A percentile compares a stretch with the other conserved stretches of the same genome.
Conservation (phyloP, 2,797 vertebrate species). For the Echiichthys vipera region DNA sequence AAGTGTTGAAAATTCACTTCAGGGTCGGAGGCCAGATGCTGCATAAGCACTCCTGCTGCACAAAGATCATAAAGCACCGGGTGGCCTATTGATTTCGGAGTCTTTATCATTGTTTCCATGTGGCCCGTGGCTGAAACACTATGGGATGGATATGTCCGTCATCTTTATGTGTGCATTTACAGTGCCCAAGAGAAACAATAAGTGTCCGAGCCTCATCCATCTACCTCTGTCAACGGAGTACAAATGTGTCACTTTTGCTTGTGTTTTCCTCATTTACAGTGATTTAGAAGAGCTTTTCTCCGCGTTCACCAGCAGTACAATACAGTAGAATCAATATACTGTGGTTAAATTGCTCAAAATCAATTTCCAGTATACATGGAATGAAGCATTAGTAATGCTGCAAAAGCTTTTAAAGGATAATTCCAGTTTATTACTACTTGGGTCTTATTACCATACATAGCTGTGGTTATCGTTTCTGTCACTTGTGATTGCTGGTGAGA, state of each 20-base stretch:
- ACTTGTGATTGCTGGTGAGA: background rate
- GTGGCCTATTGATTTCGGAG: slow-evolving; percentile 76
- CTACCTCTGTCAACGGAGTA: slow-evolving; percentile 31
- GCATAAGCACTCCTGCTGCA: slow-evolving; percentile 76
- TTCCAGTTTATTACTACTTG: slow-evolving; percentile 1
- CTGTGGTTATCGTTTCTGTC: background rate
- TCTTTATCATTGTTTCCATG: slow-evolving; percentile 76
- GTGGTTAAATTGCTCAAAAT: slow-evolving; percentile 31
- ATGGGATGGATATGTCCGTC: slow-evolving; percentile 65
- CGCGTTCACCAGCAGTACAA: slow-evolving; percentile 17
- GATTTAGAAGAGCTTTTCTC: slow-evolving; percentile 42
- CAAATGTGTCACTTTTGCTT: slow-evolving; percentile 28
- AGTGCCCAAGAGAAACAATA: slow-evolving; percentile 57
- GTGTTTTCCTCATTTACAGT: slow-evolving; percentile 43
- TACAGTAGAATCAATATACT: slow-evolving; percentile 28
- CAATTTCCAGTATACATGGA: slow-evolving; percentile 11
- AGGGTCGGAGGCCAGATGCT: slow-evolving; percentile 76
- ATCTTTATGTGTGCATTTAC: slow-evolving; percentile 76
- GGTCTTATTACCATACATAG: background rate
- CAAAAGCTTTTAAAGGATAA: slow-evolving; percentile 11
- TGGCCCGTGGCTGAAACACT: slow-evolving; percentile 67
- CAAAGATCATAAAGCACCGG: slow-evolving; percentile 79
- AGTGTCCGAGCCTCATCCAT: slow-evolving; percentile 40
- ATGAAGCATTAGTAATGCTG: slow-evolving; percentile 1
- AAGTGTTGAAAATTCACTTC: slow-evolving; percentile 73